Base-by-base conservation (phyloP, 2,888 invertebrate species). In the Trichogramma evanescens region DNA sequence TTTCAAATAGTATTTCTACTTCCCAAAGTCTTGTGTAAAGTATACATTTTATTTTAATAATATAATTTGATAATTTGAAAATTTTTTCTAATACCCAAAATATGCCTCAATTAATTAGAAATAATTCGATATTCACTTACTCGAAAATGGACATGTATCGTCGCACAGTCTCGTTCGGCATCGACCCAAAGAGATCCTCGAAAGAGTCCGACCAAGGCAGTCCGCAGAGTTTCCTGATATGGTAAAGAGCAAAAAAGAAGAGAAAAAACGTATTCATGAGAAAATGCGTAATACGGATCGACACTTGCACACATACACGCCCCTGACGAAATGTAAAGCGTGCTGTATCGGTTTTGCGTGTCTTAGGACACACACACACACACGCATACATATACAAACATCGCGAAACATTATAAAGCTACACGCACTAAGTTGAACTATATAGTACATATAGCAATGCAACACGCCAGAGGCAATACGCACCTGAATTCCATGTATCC, bases 401-500 rank as follows among this genome's bases (percentile, higher is more conserved):
- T 26, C 26, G 26, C 26, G 26, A 26, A 26, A 26, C 26, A 26
- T 26, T 26, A 26, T 1, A 2, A 26, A 26, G 26, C 26, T 26
- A 26, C 26, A 26, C 26, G 26, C 26, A 26, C 3, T 26, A 26
- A 26, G 26, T 26, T 26, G 26, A 26, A 4, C 6, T 43, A 43
- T 7, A 40, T 51, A 53, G 26, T 10, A 39, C 9, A 39, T 26
- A 57, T 50, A 9, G 13, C 43, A 13, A 3, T 4, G 13, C 9
- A 43, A 10, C 39, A 8, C 44, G 8, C 26, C n/a, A 26, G 45
- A 44, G 46, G 38, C 43, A 46, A 56, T 48, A 63, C 67, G 48
- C 68, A 81, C 81, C 82, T 86, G 81, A 89, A 93, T 77, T 93
- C 92, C 91, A 93, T 93, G 78, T 94, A 95, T 56, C 93, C 91